Evolutionary conservation across 2,113 vertebrate species (phyloP), one percentile per base, ranked within the genome.

Genomic region (Pimephales promelas): DNA sequence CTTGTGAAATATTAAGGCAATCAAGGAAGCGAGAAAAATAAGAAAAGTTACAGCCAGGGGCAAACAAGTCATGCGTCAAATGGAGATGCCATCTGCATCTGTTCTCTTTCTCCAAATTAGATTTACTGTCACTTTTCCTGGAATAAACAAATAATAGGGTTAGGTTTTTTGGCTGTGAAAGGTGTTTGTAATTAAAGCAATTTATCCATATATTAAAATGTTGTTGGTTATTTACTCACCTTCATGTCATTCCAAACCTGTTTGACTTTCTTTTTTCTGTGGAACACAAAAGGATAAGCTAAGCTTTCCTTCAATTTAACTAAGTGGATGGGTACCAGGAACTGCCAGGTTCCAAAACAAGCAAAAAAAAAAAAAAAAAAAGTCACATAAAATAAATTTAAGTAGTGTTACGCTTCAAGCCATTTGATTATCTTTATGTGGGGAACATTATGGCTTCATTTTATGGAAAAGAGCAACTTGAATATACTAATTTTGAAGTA

Each of bases 21-120:
- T 6, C 2, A 52, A 36, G 43, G 54, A 73, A 18, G 43, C n/a
- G 36, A 47, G 22, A 59, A 28, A 84, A 47, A 45, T 31, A 36
- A 57, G 52, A 16, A 36, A 56, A 79, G 66, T 68, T 76, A 49
- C 73, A 40, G 73, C 61, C 77, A 61, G 36, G 36, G 75, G 52
- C 57, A 40, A 81, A 87, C 78, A 84, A 78, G 78, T 47, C 72
- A 82, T 73, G 64, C 73, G 61, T 84, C 83, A 87, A 72, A 84
- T 52, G 24, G 81, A 66, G 85, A 79, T 74, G 40, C 85, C 81
- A 75, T 80, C 81, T 87, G 72, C 78, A 78, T 81, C 54, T 82
- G 34, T 40, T 77, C 24, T 52, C 57, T 83, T 83, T 79, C 20
- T 28, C 43, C 54, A 83, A 70, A 83, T 83, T 86, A 80, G 77